These are phyloP conservation scores for Linyphia triangularis DNA, from an alignment of 2,888 invertebrate genomes.

Conservation along the genomic window DNA sequence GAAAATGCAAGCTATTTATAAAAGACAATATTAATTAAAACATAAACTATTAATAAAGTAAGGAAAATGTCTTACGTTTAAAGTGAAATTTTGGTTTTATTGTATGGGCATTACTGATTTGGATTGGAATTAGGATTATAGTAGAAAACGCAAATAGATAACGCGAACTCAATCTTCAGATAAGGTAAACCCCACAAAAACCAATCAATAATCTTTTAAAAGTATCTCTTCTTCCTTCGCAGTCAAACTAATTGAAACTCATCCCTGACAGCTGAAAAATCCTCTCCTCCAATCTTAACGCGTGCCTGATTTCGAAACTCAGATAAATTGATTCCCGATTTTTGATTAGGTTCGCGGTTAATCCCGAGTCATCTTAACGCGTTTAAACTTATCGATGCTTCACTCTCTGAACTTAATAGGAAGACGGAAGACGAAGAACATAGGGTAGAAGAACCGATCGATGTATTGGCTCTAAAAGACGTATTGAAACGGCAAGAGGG, in stretches of 20 bases:
- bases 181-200: too few relatives aligned
- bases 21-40: too few relatives aligned
- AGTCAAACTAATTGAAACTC: conserved; percentile 9
- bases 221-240: too few relatives aligned
- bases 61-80: too few relatives aligned
- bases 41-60: too few relatives aligned
- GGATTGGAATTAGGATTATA: too few relatives aligned
- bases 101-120: too few relatives aligned
- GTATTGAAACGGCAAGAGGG: conserved; percentile 49
- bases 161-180: too few relatives aligned
- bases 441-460: conserved; percentile 37
- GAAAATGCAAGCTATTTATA: too few relatives aligned
- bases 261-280: neutral
- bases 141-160: too few relatives aligned
- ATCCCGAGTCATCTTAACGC: conserved; percentile 52
- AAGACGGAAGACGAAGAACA: conserved; percentile 18
- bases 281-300: neutral
- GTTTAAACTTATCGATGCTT: conserved; percentile 44
- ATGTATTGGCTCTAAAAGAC: conserved; percentile 62
- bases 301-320: conserved; percentile 1
- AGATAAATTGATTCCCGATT: conserved; percentile 65
- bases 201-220: too few relatives aligned
- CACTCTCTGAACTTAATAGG: conserved; percentile 15
- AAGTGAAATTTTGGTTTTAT: too few relatives aligned
- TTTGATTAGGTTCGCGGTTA: conserved; percentile 46